Base-by-base conservation (phyloP, 2,888 invertebrate species). In the Tachina fera region DNA sequence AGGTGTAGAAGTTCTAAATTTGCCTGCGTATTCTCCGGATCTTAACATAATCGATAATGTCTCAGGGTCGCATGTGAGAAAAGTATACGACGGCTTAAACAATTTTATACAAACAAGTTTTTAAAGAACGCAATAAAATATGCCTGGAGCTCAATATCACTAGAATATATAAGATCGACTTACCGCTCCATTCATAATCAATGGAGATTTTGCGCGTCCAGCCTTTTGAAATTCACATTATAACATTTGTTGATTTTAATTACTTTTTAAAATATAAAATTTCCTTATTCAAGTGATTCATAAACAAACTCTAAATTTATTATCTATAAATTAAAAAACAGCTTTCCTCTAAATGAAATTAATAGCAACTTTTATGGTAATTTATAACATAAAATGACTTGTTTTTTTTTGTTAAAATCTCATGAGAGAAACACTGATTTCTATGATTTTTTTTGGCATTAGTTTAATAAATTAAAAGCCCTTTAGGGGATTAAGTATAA, bases 401-500 rank as follows among this genome's bases (percentile, higher is more conserved):
- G 31, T 31, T 11, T 43, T 3, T 11, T 65, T 45, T 61, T 61
- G 0, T 5, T 31, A 13, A 9, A 47, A 47, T 65, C 65, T 22
- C 3, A 14, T 65, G 19, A n/a, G 63, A 39, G 14, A 22, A 19
- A 19, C 11, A 14, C 22, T 47, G 13, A 31, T 8, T 22, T n/a
- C 47, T 22, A 1, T 19, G 13, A 65, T 47, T 47, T 47, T 61
- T 61, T 61, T 45, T 65, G 45, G 22, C 65, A 65, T 22, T 14
- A 47, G 45, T 45, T 22, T 19, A 22, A 31, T 45, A 45, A 63
- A 63, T 45, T 19, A 47, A 65, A 22, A 19, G 22, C 9, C 19
- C 45, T 63, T 43, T 65, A 47, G 47, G 31, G 19, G 22, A 19
- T 47, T 47, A 31, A 31, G 31, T 31, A 31, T 31, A 31, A 31